Evolutionary conservation across 2,797 vertebrate genomes (phyloP).

Genomic region (Peromyscus aztecus): DNA sequence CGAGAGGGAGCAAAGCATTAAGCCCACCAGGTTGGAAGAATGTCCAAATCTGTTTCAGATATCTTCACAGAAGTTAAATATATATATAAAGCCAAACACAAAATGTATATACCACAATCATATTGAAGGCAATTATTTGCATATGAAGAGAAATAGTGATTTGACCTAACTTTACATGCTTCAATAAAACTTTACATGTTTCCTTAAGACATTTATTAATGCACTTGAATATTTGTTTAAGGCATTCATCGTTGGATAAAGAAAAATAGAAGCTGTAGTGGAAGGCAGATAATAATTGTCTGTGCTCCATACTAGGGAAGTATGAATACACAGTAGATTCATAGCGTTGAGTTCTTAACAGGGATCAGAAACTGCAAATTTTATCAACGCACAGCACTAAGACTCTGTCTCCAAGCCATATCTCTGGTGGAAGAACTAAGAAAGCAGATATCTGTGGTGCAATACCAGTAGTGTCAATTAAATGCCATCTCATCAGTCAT

Average conservation of each 20-base stretch:
- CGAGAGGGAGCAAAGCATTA: constrained; percentile 50
- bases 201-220: constrained; percentile 7
- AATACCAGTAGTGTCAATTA: neutral
- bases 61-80: constrained; percentile 52
- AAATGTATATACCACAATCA: constrained; percentile 31
- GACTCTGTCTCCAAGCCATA: neutral
- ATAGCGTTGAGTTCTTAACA: neutral
- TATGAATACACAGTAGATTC: neutral
- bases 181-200: neutral
- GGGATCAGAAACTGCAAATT: neutral
- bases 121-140: constrained; percentile 45
- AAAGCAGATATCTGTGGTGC: neutral
- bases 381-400: neutral
- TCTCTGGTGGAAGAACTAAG: neutral
- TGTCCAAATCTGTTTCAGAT: constrained; percentile 40
- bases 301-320: neutral
- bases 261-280: neutral
- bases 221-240: constrained; percentile 48
- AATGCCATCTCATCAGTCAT: neutral
- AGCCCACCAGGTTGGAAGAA: constrained; percentile 52
- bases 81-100: neutral
- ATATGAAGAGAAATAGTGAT: constrained; percentile 16
- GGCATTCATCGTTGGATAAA: constrained; percentile 5
- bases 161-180: neutral
- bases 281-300: neutral